Base-by-base conservation (phyloP, 2,797 vertebrate species). In the Chelonia mydas region DNA sequence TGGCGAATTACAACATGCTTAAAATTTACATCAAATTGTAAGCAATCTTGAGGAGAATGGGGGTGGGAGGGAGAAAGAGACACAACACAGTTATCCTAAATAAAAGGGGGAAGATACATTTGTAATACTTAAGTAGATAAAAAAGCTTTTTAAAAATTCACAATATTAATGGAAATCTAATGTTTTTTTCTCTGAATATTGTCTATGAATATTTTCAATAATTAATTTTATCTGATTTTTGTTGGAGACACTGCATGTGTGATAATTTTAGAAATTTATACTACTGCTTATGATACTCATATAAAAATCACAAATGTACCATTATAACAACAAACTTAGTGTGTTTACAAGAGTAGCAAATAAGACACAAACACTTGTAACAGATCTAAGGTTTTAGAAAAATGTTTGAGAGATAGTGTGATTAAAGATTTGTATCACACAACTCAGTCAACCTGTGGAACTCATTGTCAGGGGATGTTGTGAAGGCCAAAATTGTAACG, bases 1-100 rank as follows among this genome's bases (percentile, higher is more conserved):
- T 99, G 98, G 99, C 99, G 98, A 98, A 99, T 99, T 98, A 98
- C 98, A 97, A 98, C 98, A 98, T 98, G 97, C 97, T 98, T 98
- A 98, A 98, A 98, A 98, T 98, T 98, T 98, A 97, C 97, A 98
- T 98, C 86, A 98, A 98, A 98, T 96, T 97, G 97, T 98, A 98
- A 98, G 98, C 97, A 98, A 83, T 98, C 95, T 84, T 96, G 95
- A 96, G 92, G 89, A 95, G 94, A 95, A 96, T 86, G 95, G 95
- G 92, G 61, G 92, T 87, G 80, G 80, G 59, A 92, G 81, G 80
- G 83, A 95, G 72, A 83, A 82, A 65, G 80, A 79, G 76, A 87
- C 74, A 84, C 90, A 92, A 87, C 90, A 85, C 79, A 85, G 87
- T 90, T 96, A 31, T 51, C 96, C 87, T 95, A 97, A 97, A 92